phyloP scores from a whole-genome alignment of 1,140 invertebrate species.

The Ectropis grisescens region DNA sequence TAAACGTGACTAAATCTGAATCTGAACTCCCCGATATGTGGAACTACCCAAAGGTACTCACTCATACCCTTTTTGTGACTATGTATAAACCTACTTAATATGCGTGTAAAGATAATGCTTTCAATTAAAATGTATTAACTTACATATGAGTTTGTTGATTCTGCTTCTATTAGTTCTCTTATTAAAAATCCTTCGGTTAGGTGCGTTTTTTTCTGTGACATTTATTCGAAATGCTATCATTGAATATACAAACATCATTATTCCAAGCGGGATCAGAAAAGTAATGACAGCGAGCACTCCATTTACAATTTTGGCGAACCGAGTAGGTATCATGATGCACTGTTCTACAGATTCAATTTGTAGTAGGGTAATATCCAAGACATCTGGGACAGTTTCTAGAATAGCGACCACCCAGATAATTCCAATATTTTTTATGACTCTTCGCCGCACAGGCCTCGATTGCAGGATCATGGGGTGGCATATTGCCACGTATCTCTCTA shows the following conservation, averaged over 20 bases:
- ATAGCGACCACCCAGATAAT: constrained; percentile 39
- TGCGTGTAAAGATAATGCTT: no score
- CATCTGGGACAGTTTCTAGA: constrained; percentile 32
- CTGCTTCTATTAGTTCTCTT: no score
- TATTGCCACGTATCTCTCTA: constrained; percentile 50
- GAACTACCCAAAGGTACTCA: no score
- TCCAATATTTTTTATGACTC: constrained; percentile 34
- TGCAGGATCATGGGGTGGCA: constrained; percentile 37
- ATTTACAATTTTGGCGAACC: constrained; percentile 28
- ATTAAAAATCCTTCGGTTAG: no score
- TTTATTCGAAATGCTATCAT: no score
- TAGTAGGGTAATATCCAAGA: constrained; percentile 28
- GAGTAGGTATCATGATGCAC: constrained; percentile 35
- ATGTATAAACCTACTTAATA: no score
- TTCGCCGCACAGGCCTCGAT: constrained; percentile 22
- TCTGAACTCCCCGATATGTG: no score
- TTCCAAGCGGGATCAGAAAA: constrained; percentile 37
- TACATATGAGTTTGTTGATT: no score
- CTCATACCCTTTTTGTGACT: no score
- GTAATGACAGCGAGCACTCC: constrained; percentile 32
- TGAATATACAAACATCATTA: constrained; percentile 41
- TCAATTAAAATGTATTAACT: no score
- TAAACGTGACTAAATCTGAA: no score
- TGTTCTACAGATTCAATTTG: constrained; percentile 18
- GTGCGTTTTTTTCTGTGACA: no score